These are phyloP conservation scores for Marmota monax DNA, from an alignment of 2,113 vertebrate genomes.

Conservation along the genomic window DNA sequence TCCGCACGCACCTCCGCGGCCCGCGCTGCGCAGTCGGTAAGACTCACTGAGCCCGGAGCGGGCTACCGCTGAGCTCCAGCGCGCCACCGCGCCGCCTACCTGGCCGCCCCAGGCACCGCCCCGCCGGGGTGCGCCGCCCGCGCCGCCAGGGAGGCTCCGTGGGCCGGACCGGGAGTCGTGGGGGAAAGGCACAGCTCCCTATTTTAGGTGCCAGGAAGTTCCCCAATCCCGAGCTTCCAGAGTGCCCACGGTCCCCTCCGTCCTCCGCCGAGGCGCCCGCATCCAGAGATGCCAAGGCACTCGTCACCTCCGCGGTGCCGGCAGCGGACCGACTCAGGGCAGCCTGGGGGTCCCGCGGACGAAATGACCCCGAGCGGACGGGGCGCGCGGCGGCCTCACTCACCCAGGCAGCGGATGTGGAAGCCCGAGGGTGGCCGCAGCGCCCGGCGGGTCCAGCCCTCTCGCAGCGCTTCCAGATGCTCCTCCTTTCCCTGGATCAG, in stretches of 20 bases:
- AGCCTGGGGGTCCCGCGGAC: background rate
- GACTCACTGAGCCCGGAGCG: background rate
- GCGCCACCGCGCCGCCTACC: conserved; percentile 58
- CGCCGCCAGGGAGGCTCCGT: background rate
- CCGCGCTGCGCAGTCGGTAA: background rate
- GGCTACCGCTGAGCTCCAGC: background rate
- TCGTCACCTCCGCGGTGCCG: background rate
- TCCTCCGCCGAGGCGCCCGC: background rate
- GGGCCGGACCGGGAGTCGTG: background rate
- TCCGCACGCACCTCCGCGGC: too few species aligned
- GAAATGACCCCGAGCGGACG: conserved; percentile 80
- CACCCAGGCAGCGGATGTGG: conserved; percentile 96
- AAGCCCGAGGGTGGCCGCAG: conserved; percentile 96
- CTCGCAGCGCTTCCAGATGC: conserved; percentile 95
- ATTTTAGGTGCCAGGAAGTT: background rate
- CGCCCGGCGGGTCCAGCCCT: conserved; percentile 96
- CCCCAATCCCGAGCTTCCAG: background rate
- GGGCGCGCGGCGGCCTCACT: conserved; percentile 71
- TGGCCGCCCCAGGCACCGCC: conserved; percentile 69
- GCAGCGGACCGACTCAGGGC: accelerated
- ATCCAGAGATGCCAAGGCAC: background rate
- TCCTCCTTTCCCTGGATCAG: conserved; percentile 97
- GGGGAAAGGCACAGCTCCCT: background rate
- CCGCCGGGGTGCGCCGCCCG: background rate
- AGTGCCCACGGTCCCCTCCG: background rate